phyloP scores from a whole-genome alignment of 37 sponge, comb jelly and placozoan genomes.

The Diacarnus erythraeanus region DNA sequence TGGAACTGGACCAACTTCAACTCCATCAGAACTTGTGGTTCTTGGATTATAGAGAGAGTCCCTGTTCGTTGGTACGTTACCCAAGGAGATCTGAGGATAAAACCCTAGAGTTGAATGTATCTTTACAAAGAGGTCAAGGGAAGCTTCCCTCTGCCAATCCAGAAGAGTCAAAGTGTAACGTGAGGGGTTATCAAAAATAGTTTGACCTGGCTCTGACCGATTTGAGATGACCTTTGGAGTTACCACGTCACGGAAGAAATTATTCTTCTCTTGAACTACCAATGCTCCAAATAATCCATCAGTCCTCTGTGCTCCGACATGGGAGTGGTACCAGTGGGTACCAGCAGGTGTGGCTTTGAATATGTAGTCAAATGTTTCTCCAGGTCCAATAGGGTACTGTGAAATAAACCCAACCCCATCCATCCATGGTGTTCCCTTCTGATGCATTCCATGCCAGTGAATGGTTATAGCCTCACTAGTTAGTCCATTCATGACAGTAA shows the following conservation, averaged over 20 bases:
- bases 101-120: constrained; percentile 34
- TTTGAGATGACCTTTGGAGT: too few species aligned
- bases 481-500: constrained; percentile 53
- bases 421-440: constrained; percentile 55
- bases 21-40: constrained; percentile 35
- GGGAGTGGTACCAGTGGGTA: constrained; percentile 84
- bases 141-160: constrained; percentile 48
- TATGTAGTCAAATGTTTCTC: constrained; percentile 38
- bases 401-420: constrained; percentile 73
- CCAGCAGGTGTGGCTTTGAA: constrained; percentile 62
- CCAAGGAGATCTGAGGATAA: neutral
- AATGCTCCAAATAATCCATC: constrained; percentile 75
- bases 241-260: neutral
- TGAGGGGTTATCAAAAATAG: constrained; percentile 46
- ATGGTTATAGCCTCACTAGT: constrained; percentile 53
- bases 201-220: too few species aligned
- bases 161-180: constrained; percentile 50
- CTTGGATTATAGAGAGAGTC: neutral
- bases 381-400: constrained; percentile 61
- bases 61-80: neutral
- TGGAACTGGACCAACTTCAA: constrained; percentile 47
- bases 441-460: constrained; percentile 85
- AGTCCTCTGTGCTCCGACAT: constrained; percentile 65
- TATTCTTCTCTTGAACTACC: constrained; percentile 48
- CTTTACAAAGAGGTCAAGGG: constrained; percentile 35